phyloP scores from a whole-genome alignment of 2,113 vertebrate genomes.

The Macquaria australasica region DNA sequence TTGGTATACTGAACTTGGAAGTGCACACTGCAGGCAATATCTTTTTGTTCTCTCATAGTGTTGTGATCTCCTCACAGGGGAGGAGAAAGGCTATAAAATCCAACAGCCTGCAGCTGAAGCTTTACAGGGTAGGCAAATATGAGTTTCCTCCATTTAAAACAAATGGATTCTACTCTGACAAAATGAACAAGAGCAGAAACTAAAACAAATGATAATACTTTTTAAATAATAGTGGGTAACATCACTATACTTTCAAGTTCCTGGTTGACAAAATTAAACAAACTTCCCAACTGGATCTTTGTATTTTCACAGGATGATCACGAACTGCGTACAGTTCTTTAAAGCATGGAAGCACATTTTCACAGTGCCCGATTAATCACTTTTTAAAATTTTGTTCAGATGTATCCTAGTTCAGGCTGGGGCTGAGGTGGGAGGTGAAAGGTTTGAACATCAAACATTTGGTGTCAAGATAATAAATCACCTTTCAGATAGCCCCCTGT shows the following conservation, averaged over 20 bases:
- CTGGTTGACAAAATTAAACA: constrained; percentile 13
- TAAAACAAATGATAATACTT: constrained; percentile 8
- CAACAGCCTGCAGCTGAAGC: constrained; percentile 51
- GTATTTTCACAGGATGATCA: constrained; percentile 1
- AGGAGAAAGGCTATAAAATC: constrained; percentile 60
- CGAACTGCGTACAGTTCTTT: background rate
- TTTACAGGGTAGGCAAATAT: constrained; percentile 40
- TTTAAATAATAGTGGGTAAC: constrained; percentile 25
- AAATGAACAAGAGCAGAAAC: constrained; percentile 31
- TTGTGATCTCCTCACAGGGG: constrained; percentile 64
- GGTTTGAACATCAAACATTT: background rate
- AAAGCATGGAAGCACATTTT: constrained; percentile 13
- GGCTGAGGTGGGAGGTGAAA: background rate
- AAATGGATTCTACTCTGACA: constrained; percentile 38
- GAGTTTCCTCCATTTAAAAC: constrained; percentile 45
- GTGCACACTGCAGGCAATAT: constrained; percentile 60
- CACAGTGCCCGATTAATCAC: background rate
- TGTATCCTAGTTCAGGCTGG: background rate
- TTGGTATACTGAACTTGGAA: constrained; percentile 46
- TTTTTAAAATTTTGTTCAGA: constrained; percentile 9
- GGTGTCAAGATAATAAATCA: background rate
- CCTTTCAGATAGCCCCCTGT: background rate
- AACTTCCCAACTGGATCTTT: constrained; percentile 1
- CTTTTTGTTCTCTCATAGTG: constrained; percentile 34
- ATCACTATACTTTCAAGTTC: background rate